Evolutionary conservation across 37 sponge, comb jelly and placozoan genomes (phyloP), one percentile per base, ranked within the genome.

Genomic region (Spongilla lacustris): DNA sequence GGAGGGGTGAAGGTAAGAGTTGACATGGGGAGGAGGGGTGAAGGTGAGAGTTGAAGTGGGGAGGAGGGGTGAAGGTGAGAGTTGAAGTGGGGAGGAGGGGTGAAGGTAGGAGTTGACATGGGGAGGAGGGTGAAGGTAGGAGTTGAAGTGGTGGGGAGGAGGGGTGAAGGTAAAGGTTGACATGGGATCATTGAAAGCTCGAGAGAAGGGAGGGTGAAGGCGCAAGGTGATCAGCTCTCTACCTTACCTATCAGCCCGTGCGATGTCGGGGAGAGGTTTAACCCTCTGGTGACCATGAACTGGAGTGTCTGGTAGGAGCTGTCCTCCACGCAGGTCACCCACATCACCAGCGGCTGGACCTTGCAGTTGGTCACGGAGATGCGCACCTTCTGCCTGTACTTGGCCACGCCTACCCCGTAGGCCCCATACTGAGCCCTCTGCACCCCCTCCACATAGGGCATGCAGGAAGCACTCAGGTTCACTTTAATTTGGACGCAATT

Each of bases 241-340:
- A 58, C 58, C 79, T 84, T 67, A 90, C 91, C 91, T 1, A 85
- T 36, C 4, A 90, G 76, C 13, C 91, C 91, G 26, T 90, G 91
- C 2, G 91, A 90, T 0, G 86, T 85, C 24, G 86, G 91, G 9
- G 67, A 32, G 24, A 90, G 75, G 17, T 80, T 80, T 26, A 76
- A 36, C 4, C 85, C 91, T 37, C 91, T 68, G 12, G 86, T 67
- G n/a, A 90, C 28, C 10, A 27, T 38, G 36, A 89, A 84, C 0
- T 73, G 78, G 25, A 90, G 32, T 76, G 28, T 84, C 24, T 49
- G 30, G 41, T 70, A 24, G 0, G 67, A 38, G 1, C 26, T 32
- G 35, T 31, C 13, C 35, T 25, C 75, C 12, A 68, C 70, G 66
- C 90, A 89, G 9, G 31, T 73, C 6, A 89, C 49, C 86, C 86